Conservation (phyloP, 2,888 invertebrate species). For the Plutella xylostella region DNA sequence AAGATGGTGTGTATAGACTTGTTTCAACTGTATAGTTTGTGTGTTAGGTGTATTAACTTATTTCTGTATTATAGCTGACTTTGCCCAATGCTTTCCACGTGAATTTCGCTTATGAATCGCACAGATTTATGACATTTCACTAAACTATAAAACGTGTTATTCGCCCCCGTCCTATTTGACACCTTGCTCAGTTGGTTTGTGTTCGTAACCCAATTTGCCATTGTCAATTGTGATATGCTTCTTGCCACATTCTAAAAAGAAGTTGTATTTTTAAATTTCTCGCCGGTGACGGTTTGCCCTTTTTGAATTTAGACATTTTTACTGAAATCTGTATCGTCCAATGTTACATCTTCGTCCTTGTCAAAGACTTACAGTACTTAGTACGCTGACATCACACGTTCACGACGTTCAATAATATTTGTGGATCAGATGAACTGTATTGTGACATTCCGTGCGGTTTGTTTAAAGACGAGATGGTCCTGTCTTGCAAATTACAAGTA, state of each 20-base stretch:
- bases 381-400: slow-evolving; percentile 48
- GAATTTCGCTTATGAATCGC: not conserved
- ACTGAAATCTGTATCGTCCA: slow-evolving; percentile 50
- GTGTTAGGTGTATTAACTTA: slow-evolving; percentile 40
- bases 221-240: slow-evolving; percentile 50
- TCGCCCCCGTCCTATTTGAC: slow-evolving; percentile 30
- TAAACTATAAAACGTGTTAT: slow-evolving; percentile 19
- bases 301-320: slow-evolving; percentile 34
- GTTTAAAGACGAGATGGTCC: too few relatives aligned
- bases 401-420: too few relatives aligned
- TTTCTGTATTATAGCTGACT: slow-evolving; percentile 36
- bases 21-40: slow-evolving; percentile 55
- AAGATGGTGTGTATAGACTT: slow-evolving; percentile 48
- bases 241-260: slow-evolving; percentile 48
- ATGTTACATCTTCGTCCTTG: slow-evolving; percentile 64
- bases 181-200: slow-evolving; percentile 32
- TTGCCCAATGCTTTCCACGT: slow-evolving; percentile 18
- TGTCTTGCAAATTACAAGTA: too few relatives aligned
- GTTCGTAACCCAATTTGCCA: slow-evolving; percentile 27
- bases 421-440: too few relatives aligned
- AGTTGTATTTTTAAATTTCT: slow-evolving; percentile 33
- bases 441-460: too few relatives aligned
- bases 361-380: slow-evolving; percentile 63
- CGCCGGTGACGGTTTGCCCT: slow-evolving; percentile 37
- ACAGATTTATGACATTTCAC: slow-evolving; percentile 5